These are phyloP conservation scores for Gerris buenoi DNA, from an alignment of 1,140 invertebrate species.

Conservation along the genomic window DNA sequence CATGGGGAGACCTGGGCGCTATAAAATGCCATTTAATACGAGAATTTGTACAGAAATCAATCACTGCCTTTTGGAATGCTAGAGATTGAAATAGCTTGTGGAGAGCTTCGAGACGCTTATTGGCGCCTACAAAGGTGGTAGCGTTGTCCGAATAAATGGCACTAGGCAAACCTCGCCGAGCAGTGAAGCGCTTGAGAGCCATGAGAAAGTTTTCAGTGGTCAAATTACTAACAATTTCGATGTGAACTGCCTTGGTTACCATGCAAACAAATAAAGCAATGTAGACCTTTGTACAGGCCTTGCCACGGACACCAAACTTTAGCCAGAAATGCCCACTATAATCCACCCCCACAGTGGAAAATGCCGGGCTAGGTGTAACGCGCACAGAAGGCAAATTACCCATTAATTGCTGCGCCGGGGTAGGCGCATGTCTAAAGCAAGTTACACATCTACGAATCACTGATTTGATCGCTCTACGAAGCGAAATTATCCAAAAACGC, in stretches of 20 bases:
- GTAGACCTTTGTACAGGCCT: slow-evolving; percentile 11
- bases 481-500: too few relatives aligned
- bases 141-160: slow-evolving; percentile 26
- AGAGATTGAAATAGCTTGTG: too few relatives aligned
- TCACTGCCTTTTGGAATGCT: neutral
- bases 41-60: neutral
- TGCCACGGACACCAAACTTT: too few relatives aligned
- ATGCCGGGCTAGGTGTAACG: too few relatives aligned
- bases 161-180: slow-evolving; percentile 15
- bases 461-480: too few relatives aligned
- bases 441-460: too few relatives aligned
- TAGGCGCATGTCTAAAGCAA: too few relatives aligned
- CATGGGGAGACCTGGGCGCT: slow-evolving; percentile 12
- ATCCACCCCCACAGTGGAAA: too few relatives aligned
- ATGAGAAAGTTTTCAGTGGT: slow-evolving; percentile 22
- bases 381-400: too few relatives aligned
- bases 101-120: slow-evolving; percentile 19
- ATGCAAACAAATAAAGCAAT: slow-evolving; percentile 24
- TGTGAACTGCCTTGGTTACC: slow-evolving; percentile 24
- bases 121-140: slow-evolving; percentile 27
- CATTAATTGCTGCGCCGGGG: too few relatives aligned
- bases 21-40: slow-evolving; percentile 9
- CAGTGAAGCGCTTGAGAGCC: slow-evolving; percentile 22
- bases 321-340: too few relatives aligned
- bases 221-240: slow-evolving; percentile 25